Evolutionary conservation across 2,797 vertebrate species (phyloP).

Genomic region (Acanthurus lineatus): DNA sequence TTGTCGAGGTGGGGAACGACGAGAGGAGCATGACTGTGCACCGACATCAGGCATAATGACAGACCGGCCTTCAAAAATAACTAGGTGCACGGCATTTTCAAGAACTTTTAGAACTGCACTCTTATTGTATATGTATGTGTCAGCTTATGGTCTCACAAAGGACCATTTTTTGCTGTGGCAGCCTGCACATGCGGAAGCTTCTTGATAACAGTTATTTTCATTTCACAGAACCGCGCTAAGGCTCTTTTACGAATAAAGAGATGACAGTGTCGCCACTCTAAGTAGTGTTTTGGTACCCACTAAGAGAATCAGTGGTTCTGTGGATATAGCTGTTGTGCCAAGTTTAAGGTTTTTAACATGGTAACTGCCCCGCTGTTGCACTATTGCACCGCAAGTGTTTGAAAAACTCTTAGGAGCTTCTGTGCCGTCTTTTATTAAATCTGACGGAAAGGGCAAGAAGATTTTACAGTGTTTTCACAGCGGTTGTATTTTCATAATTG

Average conservation of each 20-base stretch:
- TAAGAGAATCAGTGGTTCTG: conserved; percentile 70
- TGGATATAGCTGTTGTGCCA: conserved; percentile 42
- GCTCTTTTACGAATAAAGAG: conserved; percentile 73
- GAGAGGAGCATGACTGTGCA: conserved; percentile 48
- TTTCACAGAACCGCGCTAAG: conserved; percentile 64
- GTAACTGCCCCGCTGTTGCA: conserved; percentile 23
- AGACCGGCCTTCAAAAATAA: conserved; percentile 73
- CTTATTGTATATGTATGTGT: conserved; percentile 65
- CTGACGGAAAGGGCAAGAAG: conserved; percentile 35
- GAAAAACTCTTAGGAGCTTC: conserved; percentile 17
- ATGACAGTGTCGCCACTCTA: conserved; percentile 74
- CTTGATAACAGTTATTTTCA: conserved; percentile 83
- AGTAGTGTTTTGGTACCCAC: conserved; percentile 76
- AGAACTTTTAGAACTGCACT: conserved; percentile 72
- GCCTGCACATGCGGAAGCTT: conserved; percentile 65
- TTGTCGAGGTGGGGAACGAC: conserved; percentile 27
- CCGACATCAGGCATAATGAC: conserved; percentile 76
- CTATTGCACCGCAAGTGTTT: conserved; percentile 34
- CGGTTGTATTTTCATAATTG: conserved; percentile 50
- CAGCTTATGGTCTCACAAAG: conserved; percentile 68
- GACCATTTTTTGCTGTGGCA: conserved; percentile 66
- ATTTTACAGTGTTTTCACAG: conserved; percentile 55
- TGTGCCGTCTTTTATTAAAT: conserved; percentile 15
- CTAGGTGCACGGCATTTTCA: conserved; percentile 71
- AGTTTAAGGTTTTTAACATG: conserved; percentile 42